Evolutionary conservation across 2,888 invertebrate species (phyloP), one percentile per base, ranked within the genome.

Genomic region (Brachycybe producta): DNA sequence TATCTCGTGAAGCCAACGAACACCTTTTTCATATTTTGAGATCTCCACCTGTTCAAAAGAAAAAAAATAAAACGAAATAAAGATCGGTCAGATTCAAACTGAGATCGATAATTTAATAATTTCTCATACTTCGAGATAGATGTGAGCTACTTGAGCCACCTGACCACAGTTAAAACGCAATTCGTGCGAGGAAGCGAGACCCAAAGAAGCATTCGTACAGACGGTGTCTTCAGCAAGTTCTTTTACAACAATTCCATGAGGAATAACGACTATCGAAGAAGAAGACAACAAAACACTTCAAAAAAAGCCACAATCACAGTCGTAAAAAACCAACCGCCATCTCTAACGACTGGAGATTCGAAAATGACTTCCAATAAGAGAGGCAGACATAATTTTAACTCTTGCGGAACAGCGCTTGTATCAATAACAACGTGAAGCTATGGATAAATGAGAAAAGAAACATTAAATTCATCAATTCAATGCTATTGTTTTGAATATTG

Each of bases 151-250:
- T 23, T 52, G 52, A 3, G 52, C 52, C 27, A 26, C 19, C 3
- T 28, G 4, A 21, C 38, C 52, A 21, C 52, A 52, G 13, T n/a
- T 13, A 23, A 52, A 52, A 21, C 52, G 35, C 8, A 15, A 8
- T 5, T 15, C 38, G 5, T 49, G 8, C 3, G 17, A 15, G 24
- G 11, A n/a, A 2, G 26, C 35, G 8, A 82, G 69, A 1, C 86
- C 87, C 11, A 86, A 67, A 34, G 74, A 67, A 13, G 76, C 71
- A n/a, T 64, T 65, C 54, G 75, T 74, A 26, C 72, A 68, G 21
- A 85, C 75, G 0, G 84, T 83, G 57, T 87, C 82, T 47, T 77
- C 75, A 61, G 84, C 82, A 27, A 86, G 73, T 60, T 82, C 74
- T 0, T 81, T 75, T n/a, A 90, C 81, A 19, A 91, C 78, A 1